These are phyloP conservation scores for Oceanodroma tethys DNA, from an alignment of 2,113 vertebrate species.

Conservation along the genomic window DNA sequence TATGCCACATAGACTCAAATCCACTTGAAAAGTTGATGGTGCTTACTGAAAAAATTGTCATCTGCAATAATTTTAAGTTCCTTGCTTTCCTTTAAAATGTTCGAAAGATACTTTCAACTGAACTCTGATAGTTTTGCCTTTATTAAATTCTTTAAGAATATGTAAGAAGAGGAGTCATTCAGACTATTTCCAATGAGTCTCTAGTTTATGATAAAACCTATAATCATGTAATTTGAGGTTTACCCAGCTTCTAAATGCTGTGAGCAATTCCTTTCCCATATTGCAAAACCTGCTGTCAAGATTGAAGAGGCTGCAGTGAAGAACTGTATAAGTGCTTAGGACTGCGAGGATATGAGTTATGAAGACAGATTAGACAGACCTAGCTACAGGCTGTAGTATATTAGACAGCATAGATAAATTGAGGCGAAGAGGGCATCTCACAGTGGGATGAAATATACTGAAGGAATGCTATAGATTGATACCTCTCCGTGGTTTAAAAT, in stretches of 20 bases:
- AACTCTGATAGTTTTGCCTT: not conserved
- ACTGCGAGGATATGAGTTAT: constrained; percentile 50
- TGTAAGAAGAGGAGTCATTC: not conserved
- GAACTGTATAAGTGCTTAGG: constrained; percentile 10
- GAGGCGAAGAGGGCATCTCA: constrained; percentile 37
- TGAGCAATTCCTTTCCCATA: not conserved
- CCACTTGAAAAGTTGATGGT: not conserved
- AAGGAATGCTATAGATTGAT: constrained; percentile 24
- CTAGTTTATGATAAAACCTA: not conserved
- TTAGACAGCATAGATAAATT: constrained; percentile 57
- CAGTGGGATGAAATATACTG: constrained; percentile 24
- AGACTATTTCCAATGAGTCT: not conserved
- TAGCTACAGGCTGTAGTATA: constrained; percentile 29
- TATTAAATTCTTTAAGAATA: not conserved
- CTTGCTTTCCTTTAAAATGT: not conserved
- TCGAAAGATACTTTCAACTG: not conserved
- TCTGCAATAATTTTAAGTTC: not conserved
- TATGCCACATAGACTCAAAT: not conserved
- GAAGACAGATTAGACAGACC: constrained; percentile 60
- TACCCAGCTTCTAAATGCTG: not conserved
- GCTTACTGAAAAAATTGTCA: not conserved
- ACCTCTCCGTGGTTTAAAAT: not conserved
- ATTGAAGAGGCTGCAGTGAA: not conserved
- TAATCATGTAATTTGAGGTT: not conserved
- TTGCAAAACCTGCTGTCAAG: constrained; percentile 25